Evolutionary conservation across 2,113 vertebrate species (phyloP), one percentile per base, ranked within the genome.

Genomic region (Psittacara wagleri): DNA sequence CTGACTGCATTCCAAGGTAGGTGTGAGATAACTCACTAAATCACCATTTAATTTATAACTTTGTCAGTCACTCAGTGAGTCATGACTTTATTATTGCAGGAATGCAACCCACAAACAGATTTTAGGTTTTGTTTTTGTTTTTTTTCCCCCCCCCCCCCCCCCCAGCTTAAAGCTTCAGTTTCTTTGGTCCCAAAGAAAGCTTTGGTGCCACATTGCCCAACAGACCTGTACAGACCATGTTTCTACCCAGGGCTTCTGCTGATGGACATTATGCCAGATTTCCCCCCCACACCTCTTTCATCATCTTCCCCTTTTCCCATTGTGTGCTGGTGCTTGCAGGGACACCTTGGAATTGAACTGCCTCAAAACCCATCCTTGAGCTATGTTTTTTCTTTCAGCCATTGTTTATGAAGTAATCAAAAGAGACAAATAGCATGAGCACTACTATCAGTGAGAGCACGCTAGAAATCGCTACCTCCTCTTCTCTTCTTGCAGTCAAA

Each of bases 401-500:
- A 2, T 35, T 91, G 68, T 82, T 95, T 91, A 28, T 87, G 23
- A 31, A 75, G 61, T 12, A 93, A 22, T 86, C 51, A 49, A 67
- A 79, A 66, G 73, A 79, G 51, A 78, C 48, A 95, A 92, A 94
- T 33, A 55, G 62, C 44, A 59, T 54, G 13, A 92, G 31, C 48
- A 35, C 39, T 91, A 90, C 46, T 48, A 48, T 64, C 54, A 84
- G 81, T 23, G 29, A 92, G 70, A 93, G 44, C 37, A 46, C 37
- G n/a, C 69, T 83, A 82, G 79, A 94, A 95, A 90, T 44, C 73
- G 29, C 83, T 66, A 51, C 68, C 66, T 95, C 48, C 64, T 96
- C n/a, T 74, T 96, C 77, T 94, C 83, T 97, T 82, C 57, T 90
- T 96, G 63, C 80, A 91, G 76, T 79, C 93, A 90, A 95, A 97